Base-by-base conservation (phyloP, 2,888 invertebrate species). In the Meteorus colon region DNA sequence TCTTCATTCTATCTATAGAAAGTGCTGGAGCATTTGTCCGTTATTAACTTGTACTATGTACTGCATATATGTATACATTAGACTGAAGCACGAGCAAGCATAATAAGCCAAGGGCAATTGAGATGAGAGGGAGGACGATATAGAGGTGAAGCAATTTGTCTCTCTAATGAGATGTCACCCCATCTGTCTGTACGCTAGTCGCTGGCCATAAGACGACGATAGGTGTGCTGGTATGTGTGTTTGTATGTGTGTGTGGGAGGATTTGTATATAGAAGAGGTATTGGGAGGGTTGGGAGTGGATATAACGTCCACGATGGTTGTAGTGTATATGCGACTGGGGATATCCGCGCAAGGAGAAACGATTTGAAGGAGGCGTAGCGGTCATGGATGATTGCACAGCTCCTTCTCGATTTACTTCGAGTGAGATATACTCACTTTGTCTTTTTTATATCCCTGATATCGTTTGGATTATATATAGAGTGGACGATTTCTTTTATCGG, bases 141-240 rank as follows among this genome's bases (percentile, higher is more conserved):
- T 82, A 86, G 86, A 87, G 87, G 86, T 86, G 84, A 87, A 87
- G 88, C 89, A 88, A 89, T 89, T 89, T 89, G 89, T 89, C 88
- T 89, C 88, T 82, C 88, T 89, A 89, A 89, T 89, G 89, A 89
- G 89, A 88, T 89, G 89, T 89, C 89, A 89, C 86, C 86, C 88
- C 84, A 85, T 85, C 84, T 86, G 83, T 83, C 82, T 82, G 81
- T 81, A 81, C 78, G 81, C 81, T 80, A 77, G 81, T 77, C 77
- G 66, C 76, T 79, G 68, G 72, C 72, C 60, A 69, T 75, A 60
- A 72, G 71, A 71, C 65, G 60, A 55, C 34, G 29, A 62, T 41
- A 45, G 34, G 27, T 63, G 67, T 31, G 48, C 29, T 31, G 4
- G 65, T 27, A 24, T 76, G 27, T 65, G 69, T 60, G 62, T 76